A percentile compares a stretch with the other conserved stretches of the same genome.
Evolutionary conservation across 2,888 invertebrate genomes (phyloP).

Genomic region (Harpagoxenus sublaevis): DNA sequence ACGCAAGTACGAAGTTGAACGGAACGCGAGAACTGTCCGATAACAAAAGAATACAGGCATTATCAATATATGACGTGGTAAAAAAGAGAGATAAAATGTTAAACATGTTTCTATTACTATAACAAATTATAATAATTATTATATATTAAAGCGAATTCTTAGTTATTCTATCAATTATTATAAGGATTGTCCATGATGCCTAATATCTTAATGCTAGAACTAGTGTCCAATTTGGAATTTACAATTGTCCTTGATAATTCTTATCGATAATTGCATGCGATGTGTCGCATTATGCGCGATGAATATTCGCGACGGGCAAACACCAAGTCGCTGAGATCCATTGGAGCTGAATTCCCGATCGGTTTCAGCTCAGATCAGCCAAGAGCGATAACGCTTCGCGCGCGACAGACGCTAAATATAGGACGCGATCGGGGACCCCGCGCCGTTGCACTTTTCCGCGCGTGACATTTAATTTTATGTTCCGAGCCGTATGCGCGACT

Average conservation of each 20-base stretch:
- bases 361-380: conserved; percentile 19
- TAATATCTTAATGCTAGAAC: background rate
- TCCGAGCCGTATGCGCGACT: conserved; percentile 1
- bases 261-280: background rate
- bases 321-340: background rate
- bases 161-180: background rate
- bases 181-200: background rate
- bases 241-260: background rate
- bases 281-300: background rate
- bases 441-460: conserved; percentile 27
- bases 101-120: too few species aligned
- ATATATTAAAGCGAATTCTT: background rate
- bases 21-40: background rate
- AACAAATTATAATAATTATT: background rate
- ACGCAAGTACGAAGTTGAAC: background rate
- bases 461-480: conserved; percentile 36
- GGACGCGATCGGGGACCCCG: conserved; percentile 51
- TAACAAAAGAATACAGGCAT: background rate
- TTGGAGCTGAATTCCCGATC: conserved; percentile 11
- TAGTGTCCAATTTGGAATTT: background rate
- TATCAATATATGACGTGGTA: background rate
- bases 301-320: background rate
- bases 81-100: background rate
- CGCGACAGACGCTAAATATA: conserved; percentile 54
- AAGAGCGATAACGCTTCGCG: conserved; percentile 23